Conservation (phyloP, 2,888 invertebrate genomes). For the Camptogramma bilineatum region DNA sequence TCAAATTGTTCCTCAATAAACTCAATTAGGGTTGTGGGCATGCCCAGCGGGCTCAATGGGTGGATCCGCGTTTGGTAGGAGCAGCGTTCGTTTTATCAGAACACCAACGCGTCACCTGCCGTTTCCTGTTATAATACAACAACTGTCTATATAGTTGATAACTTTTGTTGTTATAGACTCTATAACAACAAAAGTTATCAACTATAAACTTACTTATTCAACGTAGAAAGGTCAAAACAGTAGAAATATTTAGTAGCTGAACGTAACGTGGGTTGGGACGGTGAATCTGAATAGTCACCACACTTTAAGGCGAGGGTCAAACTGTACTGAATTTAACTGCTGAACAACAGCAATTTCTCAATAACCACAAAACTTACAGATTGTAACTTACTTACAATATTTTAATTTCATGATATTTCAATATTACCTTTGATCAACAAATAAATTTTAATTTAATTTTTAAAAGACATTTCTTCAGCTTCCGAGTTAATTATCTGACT, state of each 20-base stretch:
- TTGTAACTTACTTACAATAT: too few relatives aligned
- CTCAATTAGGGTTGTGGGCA: too few relatives aligned
- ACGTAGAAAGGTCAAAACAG: background rate
- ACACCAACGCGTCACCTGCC: conserved; percentile 11
- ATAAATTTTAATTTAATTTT: too few relatives aligned
- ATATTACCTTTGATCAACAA: too few relatives aligned
- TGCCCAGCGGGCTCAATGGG: too few relatives aligned
- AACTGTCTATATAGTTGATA: too few relatives aligned
- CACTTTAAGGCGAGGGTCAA: background rate
- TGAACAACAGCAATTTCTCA: too few relatives aligned
- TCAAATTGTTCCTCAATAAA: too few relatives aligned
- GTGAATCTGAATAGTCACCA: background rate
- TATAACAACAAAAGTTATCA: background rate
- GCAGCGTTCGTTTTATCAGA: conserved; percentile 10
- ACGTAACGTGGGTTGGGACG: background rate
- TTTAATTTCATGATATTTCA: too few relatives aligned
- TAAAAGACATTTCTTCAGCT: background rate
- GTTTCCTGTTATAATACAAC: background rate
- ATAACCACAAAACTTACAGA: too few relatives aligned
- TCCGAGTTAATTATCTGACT: background rate
- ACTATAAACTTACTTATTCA: background rate
- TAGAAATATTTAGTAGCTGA: background rate
- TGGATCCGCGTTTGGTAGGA: too few relatives aligned
- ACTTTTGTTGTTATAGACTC: background rate
- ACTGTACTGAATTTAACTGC: background rate